Evolutionary conservation across 2,888 invertebrate species (phyloP).

Genomic region (Drosophila sordidula): DNA sequence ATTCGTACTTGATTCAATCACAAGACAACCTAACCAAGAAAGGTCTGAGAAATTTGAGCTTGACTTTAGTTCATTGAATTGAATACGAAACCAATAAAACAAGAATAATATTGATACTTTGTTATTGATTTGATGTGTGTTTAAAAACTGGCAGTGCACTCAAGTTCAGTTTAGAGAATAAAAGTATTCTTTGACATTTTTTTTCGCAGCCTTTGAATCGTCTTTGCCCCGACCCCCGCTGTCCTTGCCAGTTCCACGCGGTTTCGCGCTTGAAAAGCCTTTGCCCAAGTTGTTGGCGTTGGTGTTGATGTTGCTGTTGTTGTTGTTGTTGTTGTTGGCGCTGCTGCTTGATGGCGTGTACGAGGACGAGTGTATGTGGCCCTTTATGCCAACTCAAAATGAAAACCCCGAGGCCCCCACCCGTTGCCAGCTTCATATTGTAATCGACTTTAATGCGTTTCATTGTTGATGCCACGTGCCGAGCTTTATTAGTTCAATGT

Average conservation of each 20-base stretch:
- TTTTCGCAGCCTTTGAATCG: constrained; percentile 12
- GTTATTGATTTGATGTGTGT: background rate
- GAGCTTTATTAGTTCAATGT: constrained; percentile 85
- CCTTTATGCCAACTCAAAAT: constrained; percentile 28
- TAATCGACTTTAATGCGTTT: constrained; percentile 86
- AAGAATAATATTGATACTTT: background rate
- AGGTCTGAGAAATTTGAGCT: too few species aligned
- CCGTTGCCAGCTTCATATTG: constrained; percentile 75
- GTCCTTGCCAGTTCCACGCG: constrained; percentile 17
- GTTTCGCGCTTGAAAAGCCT: constrained; percentile 49
- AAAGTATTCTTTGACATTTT: constrained; percentile 8
- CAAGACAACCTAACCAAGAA: too few species aligned
- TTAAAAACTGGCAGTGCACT: background rate
- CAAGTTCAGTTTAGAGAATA: background rate
- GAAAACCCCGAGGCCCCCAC: constrained; percentile 20
- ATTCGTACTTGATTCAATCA: too few species aligned
- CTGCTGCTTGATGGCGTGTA: constrained; percentile 59
- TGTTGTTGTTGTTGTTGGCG: too few species aligned
- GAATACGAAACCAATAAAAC: too few species aligned
- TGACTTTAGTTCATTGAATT: too few species aligned
- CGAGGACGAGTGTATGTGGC: constrained; percentile 15
- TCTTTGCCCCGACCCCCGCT: constrained; percentile 23
- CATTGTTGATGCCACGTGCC: constrained; percentile 85
- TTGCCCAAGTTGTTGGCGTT: constrained; percentile 13
- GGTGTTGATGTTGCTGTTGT: too few species aligned